Conservation (phyloP, 37 sponge, comb jelly and placozoan species). For the Bolinopsis microptera region DNA sequence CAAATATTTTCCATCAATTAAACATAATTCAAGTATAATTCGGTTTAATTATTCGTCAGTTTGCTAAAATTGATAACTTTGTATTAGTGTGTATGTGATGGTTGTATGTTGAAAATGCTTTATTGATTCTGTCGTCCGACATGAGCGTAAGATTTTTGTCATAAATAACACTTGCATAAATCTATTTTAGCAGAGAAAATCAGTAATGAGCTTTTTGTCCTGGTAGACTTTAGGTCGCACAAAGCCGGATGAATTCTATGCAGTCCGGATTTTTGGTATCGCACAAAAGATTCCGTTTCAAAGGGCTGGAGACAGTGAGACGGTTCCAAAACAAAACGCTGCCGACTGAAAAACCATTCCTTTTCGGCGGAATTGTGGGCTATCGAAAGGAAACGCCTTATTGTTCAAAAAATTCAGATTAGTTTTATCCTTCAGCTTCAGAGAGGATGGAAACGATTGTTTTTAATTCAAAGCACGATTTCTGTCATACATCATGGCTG, state of each 20-base stretch:
- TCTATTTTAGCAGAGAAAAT: background rate
- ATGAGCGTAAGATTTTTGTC: background rate
- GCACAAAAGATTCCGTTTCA: too few relatives aligned
- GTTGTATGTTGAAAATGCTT: background rate
- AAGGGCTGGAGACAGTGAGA: background rate
- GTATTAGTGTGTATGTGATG: background rate
- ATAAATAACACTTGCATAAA: background rate
- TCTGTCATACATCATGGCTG: too few relatives aligned
- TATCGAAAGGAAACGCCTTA: too few relatives aligned
- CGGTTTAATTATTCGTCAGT: background rate
- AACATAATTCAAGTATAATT: background rate
- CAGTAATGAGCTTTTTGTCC: background rate
- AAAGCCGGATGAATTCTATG: background rate
- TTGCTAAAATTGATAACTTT: background rate
- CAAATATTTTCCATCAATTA: background rate
- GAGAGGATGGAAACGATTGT: too few relatives aligned
- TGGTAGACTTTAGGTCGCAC: background rate
- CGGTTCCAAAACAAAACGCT: background rate
- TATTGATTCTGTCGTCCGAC: background rate
- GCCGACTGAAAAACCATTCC: background rate
- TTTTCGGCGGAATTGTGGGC: too few relatives aligned
- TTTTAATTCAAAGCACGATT: too few relatives aligned
- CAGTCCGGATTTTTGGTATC: background rate
- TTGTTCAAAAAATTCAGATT: too few relatives aligned
- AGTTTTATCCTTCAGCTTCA: too few relatives aligned